These are phyloP conservation scores for Pararge aegeria DNA, from an alignment of 1,140 invertebrate genomes.

Conservation along the genomic window DNA sequence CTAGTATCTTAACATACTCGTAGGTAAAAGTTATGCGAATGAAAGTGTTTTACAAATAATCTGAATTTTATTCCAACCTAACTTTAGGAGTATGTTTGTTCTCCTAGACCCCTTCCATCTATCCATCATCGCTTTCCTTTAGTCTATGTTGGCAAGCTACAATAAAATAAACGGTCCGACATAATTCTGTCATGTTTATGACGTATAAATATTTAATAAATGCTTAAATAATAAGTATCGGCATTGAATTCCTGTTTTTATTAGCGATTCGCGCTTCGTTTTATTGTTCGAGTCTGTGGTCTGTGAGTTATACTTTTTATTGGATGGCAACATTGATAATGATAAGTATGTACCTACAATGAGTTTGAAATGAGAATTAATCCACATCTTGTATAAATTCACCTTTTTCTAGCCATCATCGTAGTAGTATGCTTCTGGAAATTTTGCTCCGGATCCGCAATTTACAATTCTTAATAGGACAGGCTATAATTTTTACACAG, in stretches of 20 bases:
- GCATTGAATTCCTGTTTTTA: slow-evolving; percentile 14
- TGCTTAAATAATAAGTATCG: slow-evolving; percentile 23
- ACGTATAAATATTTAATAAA: slow-evolving; percentile 26
- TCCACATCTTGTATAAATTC: background rate
- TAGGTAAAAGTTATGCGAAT: too few species aligned
- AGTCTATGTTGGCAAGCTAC: slow-evolving; percentile 11
- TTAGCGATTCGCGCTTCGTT: slow-evolving; percentile 2
- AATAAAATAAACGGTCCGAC: slow-evolving; percentile 31
- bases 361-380: slow-evolving; percentile 1
- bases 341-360: background rate
- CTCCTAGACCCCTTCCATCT: background rate
- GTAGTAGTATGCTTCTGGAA: background rate
- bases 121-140: background rate
- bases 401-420: background rate
- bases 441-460: too few species aligned
- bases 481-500: too few species aligned
- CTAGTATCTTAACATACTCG: too few species aligned
- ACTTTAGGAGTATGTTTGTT: too few species aligned
- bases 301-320: background rate
- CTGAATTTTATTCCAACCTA: too few species aligned
- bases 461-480: too few species aligned
- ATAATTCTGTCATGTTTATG: slow-evolving; percentile 33
- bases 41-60: too few species aligned
- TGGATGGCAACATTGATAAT: background rate
- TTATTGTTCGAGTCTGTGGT: background rate